Conservation (phyloP, 2,797 vertebrate genomes). For the Choloepus didactylus region DNA sequence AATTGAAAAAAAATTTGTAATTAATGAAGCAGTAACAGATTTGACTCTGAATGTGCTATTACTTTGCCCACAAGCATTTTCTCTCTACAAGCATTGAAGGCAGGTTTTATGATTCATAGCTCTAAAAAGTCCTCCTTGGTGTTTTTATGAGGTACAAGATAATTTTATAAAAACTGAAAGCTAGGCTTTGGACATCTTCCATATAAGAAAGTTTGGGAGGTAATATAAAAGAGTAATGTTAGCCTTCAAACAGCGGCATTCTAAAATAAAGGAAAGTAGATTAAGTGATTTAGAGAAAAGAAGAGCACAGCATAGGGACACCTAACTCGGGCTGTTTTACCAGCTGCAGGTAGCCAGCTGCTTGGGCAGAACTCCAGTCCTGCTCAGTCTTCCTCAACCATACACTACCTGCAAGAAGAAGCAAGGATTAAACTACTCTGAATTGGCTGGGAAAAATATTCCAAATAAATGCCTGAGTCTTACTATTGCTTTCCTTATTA, state of each 20-base stretch:
- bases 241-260: background rate
- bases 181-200: background rate
- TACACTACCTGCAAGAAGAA: background rate
- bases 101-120: background rate
- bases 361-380: background rate
- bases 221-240: background rate
- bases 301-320: background rate
- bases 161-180: conserved; percentile 43
- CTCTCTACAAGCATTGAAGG: background rate
- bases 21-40: background rate
- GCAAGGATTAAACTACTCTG: background rate
- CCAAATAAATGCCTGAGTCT: conserved; percentile 7
- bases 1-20: background rate
- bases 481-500: conserved; percentile 40
- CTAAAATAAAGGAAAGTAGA: conserved; percentile 1
- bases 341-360: background rate
- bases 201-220: background rate
- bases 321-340: background rate
- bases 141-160: conserved; percentile 10
- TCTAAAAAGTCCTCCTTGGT: background rate
- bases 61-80: background rate
- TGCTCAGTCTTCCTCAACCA: background rate
- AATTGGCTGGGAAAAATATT: background rate
- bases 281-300: background rate
- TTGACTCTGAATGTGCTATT: background rate